These are phyloP conservation scores for Heliconius congener DNA, from an alignment of 1,140 invertebrate species.

Conservation along the genomic window DNA sequence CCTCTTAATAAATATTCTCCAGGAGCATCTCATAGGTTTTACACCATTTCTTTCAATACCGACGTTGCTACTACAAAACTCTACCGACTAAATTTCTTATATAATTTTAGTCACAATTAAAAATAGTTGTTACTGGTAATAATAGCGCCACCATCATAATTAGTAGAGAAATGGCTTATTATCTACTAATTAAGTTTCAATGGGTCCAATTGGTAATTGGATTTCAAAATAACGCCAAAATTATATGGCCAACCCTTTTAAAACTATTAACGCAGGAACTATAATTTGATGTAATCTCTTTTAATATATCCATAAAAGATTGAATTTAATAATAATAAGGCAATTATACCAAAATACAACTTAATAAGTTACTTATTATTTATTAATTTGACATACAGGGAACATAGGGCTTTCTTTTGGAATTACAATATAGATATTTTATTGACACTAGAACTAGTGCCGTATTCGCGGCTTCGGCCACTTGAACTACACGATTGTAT, in stretches of 20 bases:
- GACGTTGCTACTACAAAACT: too few relatives aligned
- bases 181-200: constrained; percentile 33
- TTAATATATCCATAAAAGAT: constrained; percentile 22
- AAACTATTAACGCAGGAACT: constrained; percentile 19
- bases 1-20: too few relatives aligned
- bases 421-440: too few relatives aligned
- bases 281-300: constrained; percentile 26
- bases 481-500: too few relatives aligned
- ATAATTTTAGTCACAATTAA: constrained; percentile 18
- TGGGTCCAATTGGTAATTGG: constrained; percentile 23
- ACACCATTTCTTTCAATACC: too few relatives aligned
- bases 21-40: too few relatives aligned
- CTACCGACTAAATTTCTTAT: too few relatives aligned
- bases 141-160: constrained; percentile 16
- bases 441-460: too few relatives aligned
- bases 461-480: too few relatives aligned
- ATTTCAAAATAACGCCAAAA: constrained; percentile 22
- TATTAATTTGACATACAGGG: neutral
- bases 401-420: neutral
- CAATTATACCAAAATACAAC: constrained; percentile 5
- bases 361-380: neutral
- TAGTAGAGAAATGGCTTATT: constrained; percentile 34
- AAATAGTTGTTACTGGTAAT: constrained; percentile 22
- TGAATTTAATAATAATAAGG: constrained; percentile 6
- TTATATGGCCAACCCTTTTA: constrained; percentile 27